Percentiles rank a stretch among this genome's conserved stretches.
Evolutionary conservation across 2,797 vertebrate species (phyloP).

Genomic region (Capromys pilorides): DNA sequence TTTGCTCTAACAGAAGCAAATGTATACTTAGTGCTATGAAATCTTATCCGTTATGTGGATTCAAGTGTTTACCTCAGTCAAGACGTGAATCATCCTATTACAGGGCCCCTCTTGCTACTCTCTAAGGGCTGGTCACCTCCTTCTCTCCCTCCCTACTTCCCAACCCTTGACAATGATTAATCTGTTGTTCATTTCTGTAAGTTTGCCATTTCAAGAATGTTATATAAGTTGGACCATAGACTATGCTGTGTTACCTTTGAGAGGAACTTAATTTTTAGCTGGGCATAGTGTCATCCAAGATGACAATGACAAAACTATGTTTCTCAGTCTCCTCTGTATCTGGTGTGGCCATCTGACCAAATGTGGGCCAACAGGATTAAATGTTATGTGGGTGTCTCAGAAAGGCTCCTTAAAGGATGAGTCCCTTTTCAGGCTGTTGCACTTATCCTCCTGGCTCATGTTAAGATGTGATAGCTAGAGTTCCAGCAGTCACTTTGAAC

Average conservation of each 20-base stretch:
- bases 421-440: neutral
- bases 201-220: neutral
- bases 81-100: neutral
- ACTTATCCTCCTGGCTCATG: neutral
- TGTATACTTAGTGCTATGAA: neutral
- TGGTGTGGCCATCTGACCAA: neutral
- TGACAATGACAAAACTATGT: neutral
- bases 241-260: neutral
- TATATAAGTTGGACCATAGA: neutral
- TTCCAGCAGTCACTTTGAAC: neutral
- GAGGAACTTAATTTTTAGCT: slow-evolving; percentile 17
- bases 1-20: neutral
- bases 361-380: neutral
- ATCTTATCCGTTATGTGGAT: neutral
- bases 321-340: slow-evolving; percentile 9
- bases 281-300: neutral
- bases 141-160: neutral
- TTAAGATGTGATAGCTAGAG: neutral
- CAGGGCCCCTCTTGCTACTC: neutral
- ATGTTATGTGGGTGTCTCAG: neutral
- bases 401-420: neutral
- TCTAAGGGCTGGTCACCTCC: neutral
- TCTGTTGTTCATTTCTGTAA: neutral
- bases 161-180: neutral
- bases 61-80: neutral